Evolutionary conservation across 2,888 invertebrate species (phyloP).

Genomic region (Sminthurides aquaticus): DNA sequence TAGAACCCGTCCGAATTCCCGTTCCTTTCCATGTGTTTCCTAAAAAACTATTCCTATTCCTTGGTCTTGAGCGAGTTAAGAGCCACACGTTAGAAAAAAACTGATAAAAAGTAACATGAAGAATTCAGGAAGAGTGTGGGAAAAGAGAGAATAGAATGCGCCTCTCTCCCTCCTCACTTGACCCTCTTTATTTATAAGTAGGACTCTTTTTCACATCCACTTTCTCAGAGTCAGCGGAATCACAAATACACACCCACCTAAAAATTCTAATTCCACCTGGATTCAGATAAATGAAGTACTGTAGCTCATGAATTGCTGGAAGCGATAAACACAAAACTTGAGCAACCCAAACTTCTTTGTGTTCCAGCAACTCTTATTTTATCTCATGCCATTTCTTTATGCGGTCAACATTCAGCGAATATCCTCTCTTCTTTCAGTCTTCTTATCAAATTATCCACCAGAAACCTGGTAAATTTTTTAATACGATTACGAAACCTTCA

Average conservation of each 20-base stretch:
- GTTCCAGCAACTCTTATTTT: neutral
- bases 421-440: neutral
- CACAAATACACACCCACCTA: constrained; percentile 6
- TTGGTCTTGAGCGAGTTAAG: neutral
- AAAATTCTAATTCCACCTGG: neutral
- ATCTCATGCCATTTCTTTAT: neutral
- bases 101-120: constrained; percentile 37
- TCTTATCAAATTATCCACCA: neutral
- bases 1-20: too few species aligned
- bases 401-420: neutral
- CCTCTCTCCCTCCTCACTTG: constrained; percentile 14
- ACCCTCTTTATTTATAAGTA: constrained; percentile 11
- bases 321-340: neutral
- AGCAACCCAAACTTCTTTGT: neutral
- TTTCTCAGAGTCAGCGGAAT: constrained; percentile 8
- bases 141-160: constrained; percentile 30
- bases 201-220: neutral
- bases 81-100: constrained; percentile 15
- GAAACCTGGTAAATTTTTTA: neutral
- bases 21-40: too few species aligned
- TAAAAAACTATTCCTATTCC: neutral
- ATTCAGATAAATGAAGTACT: neutral
- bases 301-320: too few species aligned
- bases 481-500: neutral
- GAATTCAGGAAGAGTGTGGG: constrained; percentile 42